Evolutionary conservation across 2,797 vertebrate genomes (phyloP).

Genomic region (Coregonus suidteri): DNA sequence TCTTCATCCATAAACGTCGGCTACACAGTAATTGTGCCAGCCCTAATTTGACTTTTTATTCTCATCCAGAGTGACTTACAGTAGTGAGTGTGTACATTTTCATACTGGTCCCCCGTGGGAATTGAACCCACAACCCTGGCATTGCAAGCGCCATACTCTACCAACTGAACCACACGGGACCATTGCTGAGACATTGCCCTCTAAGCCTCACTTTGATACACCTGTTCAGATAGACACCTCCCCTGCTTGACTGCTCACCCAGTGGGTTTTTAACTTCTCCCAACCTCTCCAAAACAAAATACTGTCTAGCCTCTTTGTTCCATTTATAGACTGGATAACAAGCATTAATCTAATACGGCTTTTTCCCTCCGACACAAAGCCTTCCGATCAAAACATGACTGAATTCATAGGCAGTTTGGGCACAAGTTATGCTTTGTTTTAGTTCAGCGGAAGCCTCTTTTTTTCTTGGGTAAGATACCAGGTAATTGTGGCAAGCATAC

Average conservation of each 20-base stretch:
- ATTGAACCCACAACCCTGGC: too few relatives aligned
- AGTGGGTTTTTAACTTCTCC: neutral
- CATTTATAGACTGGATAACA: neutral
- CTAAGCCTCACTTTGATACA: neutral
- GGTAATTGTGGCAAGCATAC: constrained; percentile 45
- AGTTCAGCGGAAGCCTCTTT: neutral
- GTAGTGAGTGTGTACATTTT: too few relatives aligned
- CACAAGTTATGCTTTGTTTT: constrained; percentile 22
- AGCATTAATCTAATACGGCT: neutral
- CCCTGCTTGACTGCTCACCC: neutral
- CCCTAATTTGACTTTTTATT: too few relatives aligned
- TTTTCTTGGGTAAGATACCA: constrained; percentile 6
- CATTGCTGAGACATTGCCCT: too few relatives aligned
- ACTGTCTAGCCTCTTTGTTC: neutral
- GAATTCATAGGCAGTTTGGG: neutral
- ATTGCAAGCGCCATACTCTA: too few relatives aligned
- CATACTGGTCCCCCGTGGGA: too few relatives aligned
- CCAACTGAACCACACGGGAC: too few relatives aligned
- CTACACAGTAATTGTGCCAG: too few relatives aligned
- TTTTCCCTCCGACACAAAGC: neutral
- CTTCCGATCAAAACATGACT: constrained; percentile 15
- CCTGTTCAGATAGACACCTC: neutral
- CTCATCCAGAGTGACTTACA: too few relatives aligned
- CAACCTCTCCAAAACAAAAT: neutral
- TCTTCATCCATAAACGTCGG: too few relatives aligned